Evolutionary conservation across 2,797 vertebrate species (phyloP), one percentile per base, ranked within the genome.

Genomic region (Alectoris magna): DNA sequence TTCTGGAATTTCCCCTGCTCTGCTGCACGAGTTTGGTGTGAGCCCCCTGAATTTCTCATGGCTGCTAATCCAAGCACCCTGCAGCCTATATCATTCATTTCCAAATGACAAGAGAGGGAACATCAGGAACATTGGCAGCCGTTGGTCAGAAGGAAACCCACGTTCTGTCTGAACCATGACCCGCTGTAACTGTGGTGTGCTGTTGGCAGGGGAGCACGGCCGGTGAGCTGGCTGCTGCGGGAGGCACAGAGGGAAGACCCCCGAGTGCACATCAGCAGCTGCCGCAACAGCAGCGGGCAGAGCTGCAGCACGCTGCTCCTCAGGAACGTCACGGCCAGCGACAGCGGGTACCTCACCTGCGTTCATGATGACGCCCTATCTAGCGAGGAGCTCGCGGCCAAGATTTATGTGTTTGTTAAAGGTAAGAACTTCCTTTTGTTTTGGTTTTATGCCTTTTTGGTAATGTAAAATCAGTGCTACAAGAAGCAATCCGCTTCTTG

Each of bases 261-360:
- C 5, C 96, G 96, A 14, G 96, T 98, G 80, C 96, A 84, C 5
- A 64, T 95, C n/a, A 92, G 96, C 34, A 71, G 36, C 7, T 99
- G 98, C 77, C 88, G 46, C 29, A 87, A 53, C 1, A 72, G 26
- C 44, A 10, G 62, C 1, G 78, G 97, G 89, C 94, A 66, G 17
- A 72, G 64, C 74, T 99, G 99, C 97, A 98, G 98, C 95, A 97
- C 60, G 83, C 97, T 99, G 9, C 88, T 97, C 22, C 41, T 99
- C 67, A 94, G 91, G 79, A 91, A 95, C 41, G 93, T 98, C 80
- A 94, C 4, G 0, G 96, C 93, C 84, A 97, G 59, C 0, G 98
- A 99, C 97, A 99, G 98, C 0, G 98, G 99, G 4, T 96, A 72
- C 31, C 98, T 99, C 96, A 98, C 91, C 80, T 99, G 99, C 84